Base-by-base conservation (phyloP, 2,113 vertebrate genomes). In the Paradisaea rubra region DNA sequence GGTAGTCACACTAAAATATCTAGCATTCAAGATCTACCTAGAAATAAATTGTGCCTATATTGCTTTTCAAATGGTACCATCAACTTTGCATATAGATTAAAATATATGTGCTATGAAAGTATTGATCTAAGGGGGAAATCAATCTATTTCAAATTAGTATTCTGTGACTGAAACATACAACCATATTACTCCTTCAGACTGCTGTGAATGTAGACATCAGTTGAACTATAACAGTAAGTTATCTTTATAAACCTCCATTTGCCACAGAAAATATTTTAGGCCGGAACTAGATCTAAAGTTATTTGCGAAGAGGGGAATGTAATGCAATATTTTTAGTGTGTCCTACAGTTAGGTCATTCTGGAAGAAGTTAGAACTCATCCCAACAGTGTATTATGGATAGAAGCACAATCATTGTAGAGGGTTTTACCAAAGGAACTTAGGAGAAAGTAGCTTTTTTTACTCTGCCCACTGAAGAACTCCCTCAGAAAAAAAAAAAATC, bases 31-130 rank as follows among this genome's bases (percentile, higher is more conserved):
- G 37, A 50, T 44, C 37, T 60, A 56, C 27, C 44, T 79, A 76
- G 90, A 80, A 91, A 82, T 69, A 94, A 93, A 80, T 73, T 76
- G 31, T 59, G 16, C 13, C 6, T 72, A 27, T 88, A 89, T 80
- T 73, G 70, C 71, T 94, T 95, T 93, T 82, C 70, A 95, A 86
- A 82, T 61, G 10, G 41, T 61, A 69, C 21, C 42, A 89, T 77
- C 74, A 93, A 57, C 81, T 96, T 89, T 95, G 81, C 81, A 94
- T 95, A 72, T 91, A 94, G 59, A 96, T 93, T 89, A 93, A 96
- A 94, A 82, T 65, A 76, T 27, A 21, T 30, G 24, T 69, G 37
- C 17, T 65, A 13, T 18, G 22, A 79, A 60, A 82, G 25, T 65
- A 96, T 88, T 82, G 89, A 93, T 93, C 74, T 82, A 45, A 61